Conservation (phyloP, 2,888 invertebrate species). For the Cancer borealis region DNA sequence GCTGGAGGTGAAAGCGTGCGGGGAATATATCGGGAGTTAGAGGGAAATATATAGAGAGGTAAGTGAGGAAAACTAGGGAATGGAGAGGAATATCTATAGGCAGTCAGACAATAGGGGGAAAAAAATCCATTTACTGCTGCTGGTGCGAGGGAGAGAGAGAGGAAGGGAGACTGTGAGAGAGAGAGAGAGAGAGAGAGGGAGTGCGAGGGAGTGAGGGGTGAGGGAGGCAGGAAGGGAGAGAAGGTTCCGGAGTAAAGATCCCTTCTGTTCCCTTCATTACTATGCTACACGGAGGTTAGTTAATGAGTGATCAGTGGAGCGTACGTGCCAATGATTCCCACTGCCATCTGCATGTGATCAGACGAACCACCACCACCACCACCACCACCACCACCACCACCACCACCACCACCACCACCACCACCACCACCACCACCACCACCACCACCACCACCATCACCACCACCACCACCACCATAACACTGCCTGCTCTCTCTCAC, state of each 20-base stretch:
- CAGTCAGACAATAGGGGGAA: neutral
- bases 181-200: neutral
- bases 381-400: neutral
- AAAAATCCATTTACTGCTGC: slow-evolving; percentile 30
- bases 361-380: slow-evolving; percentile 34
- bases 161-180: neutral
- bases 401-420: no score
- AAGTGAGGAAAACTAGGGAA: neutral
- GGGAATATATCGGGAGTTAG: neutral
- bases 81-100: neutral
- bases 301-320: slow-evolving; percentile 63
- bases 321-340: slow-evolving; percentile 28
- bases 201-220: neutral
- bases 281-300: slow-evolving; percentile 47
- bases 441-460: neutral
- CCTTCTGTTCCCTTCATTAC: slow-evolving; percentile 50
- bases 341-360: slow-evolving; percentile 42
- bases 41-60: slow-evolving; percentile 13
- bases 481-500: no score
- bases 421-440: neutral
- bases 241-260: slow-evolving; percentile 58
- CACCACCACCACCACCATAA: no score
- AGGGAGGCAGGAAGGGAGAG: slow-evolving; percentile 42
- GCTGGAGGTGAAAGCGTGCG: neutral
- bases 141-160: neutral